Evolutionary conservation across 2,888 invertebrate genomes (phyloP).

Genomic region (Odontocerum albicorne): DNA sequence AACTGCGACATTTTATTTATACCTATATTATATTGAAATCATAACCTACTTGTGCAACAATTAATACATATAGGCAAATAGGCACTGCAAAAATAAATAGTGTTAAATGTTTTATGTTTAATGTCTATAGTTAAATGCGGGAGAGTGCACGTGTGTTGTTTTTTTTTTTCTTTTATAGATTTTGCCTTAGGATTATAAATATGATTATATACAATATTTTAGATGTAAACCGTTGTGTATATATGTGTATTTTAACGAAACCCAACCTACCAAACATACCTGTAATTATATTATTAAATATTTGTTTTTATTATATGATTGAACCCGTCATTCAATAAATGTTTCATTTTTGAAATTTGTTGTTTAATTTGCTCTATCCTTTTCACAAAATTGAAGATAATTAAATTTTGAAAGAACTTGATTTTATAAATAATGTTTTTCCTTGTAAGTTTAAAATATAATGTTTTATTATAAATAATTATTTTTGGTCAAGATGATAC

Average conservation of each 20-base stretch:
- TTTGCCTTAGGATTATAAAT: conserved; percentile 22
- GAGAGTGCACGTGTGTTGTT: conserved; percentile 9
- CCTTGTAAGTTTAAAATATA: too few relatives aligned
- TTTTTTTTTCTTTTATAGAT: conserved; percentile 24
- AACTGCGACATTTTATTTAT: too few relatives aligned
- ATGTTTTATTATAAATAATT: too few relatives aligned
- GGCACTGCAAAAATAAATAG: neutral
- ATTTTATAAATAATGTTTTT: too few relatives aligned
- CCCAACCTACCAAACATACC: conserved; percentile 32
- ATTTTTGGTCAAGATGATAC: too few relatives aligned
- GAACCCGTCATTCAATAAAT: conserved; percentile 30
- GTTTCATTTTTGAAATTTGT: conserved; percentile 26
- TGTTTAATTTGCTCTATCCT: conserved; percentile 1
- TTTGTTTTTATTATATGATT: conserved; percentile 28
- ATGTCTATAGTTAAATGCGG: neutral
- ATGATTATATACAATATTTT: conserved; percentile 20
- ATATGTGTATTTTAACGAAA: conserved; percentile 20
- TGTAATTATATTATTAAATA: conserved; percentile 24
- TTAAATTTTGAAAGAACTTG: too few relatives aligned
- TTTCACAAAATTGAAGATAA: neutral
- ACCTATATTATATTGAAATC: too few relatives aligned
- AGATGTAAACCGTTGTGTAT: conserved; percentile 23
- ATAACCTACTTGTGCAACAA: too few relatives aligned
- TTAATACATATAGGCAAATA: neutral
- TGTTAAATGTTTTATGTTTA: conserved; percentile 1